phyloP scores from a whole-genome alignment of 2,888 invertebrate genomes.

The Apantesis nais region DNA sequence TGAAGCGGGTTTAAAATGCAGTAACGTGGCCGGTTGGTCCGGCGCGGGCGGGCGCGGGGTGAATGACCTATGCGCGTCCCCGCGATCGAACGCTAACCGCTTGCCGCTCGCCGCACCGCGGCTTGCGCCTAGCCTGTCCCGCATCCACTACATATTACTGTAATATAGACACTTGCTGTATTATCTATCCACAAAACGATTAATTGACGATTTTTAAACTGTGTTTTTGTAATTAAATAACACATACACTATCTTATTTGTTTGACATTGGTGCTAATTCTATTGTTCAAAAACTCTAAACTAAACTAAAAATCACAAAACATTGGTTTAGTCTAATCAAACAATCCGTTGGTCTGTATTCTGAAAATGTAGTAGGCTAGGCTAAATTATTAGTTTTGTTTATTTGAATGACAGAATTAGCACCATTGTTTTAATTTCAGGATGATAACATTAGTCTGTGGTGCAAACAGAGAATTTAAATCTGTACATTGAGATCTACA shows the following conservation, averaged over 20 bases:
- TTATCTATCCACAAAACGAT: background rate
- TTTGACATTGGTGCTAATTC: background rate
- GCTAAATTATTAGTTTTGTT: no score
- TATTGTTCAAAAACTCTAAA: no score
- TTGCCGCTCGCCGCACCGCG: constrained; percentile 47
- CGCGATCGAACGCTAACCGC: constrained; percentile 70
- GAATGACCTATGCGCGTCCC: constrained; percentile 80
- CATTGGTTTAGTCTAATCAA: no score
- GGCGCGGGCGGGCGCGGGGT: constrained; percentile 66
- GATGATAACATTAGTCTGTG: no score
- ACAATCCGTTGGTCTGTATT: no score
- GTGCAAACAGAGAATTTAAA: no score
- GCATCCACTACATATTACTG: constrained; percentile 61
- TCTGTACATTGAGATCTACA: no score
- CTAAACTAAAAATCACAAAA: no score
- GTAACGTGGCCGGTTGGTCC: constrained; percentile 60
- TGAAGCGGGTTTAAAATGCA: constrained; percentile 58
- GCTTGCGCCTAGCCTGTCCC: constrained; percentile 52
- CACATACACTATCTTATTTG: no score
- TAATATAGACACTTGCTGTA: constrained; percentile 25
- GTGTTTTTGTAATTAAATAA: background rate
- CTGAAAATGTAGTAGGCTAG: no score
- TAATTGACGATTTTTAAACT: background rate
- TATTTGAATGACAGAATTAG: no score
- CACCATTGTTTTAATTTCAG: no score